These are phyloP conservation scores for Drosophila barbarae DNA, from an alignment of 2,888 invertebrate genomes.

Conservation along the genomic window DNA sequence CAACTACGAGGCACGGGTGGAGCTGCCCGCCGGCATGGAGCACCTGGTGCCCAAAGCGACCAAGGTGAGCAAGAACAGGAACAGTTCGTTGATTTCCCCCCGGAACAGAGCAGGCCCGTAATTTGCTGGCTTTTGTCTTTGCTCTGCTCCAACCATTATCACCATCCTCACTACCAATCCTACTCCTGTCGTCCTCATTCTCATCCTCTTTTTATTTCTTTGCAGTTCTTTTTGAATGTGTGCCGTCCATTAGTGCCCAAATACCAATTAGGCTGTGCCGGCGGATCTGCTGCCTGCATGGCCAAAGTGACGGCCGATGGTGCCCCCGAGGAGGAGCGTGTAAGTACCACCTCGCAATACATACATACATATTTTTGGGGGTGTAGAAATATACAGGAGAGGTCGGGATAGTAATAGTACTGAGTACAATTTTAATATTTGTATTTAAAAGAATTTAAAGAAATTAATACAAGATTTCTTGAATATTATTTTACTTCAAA, in stretches of 20 bases:
- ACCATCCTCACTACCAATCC: slow-evolving; percentile 1
- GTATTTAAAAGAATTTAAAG: neutral
- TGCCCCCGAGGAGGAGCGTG: slow-evolving; percentile 78
- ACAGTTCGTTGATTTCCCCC: slow-evolving; percentile 54
- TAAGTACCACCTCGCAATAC: slow-evolving; percentile 58
- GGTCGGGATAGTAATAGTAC: neutral
- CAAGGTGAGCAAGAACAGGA: slow-evolving; percentile 69
- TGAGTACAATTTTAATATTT: too few relatives aligned
- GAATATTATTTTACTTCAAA: too few relatives aligned
- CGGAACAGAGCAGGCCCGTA: slow-evolving; percentile 24
- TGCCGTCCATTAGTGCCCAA: slow-evolving; percentile 79
- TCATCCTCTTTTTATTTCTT: slow-evolving; percentile 17
- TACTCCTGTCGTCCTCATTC: slow-evolving; percentile 3
- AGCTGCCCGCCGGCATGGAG: slow-evolving; percentile 63
- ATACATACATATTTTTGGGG: neutral
- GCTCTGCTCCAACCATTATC: slow-evolving; percentile 22
- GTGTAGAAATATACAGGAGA: slow-evolving; percentile 1
- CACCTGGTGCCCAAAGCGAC: slow-evolving; percentile 71
- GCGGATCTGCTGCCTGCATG: slow-evolving; percentile 78
- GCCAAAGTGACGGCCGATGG: slow-evolving; percentile 71
- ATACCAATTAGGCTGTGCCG: slow-evolving; percentile 78
- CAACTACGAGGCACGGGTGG: slow-evolving; percentile 78
- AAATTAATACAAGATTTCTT: neutral
- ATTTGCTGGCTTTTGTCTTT: slow-evolving; percentile 46
- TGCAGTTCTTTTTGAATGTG: slow-evolving; percentile 78